Evolutionary conservation across 2,113 vertebrate genomes (phyloP).

Genomic region (Pavo muticus): DNA sequence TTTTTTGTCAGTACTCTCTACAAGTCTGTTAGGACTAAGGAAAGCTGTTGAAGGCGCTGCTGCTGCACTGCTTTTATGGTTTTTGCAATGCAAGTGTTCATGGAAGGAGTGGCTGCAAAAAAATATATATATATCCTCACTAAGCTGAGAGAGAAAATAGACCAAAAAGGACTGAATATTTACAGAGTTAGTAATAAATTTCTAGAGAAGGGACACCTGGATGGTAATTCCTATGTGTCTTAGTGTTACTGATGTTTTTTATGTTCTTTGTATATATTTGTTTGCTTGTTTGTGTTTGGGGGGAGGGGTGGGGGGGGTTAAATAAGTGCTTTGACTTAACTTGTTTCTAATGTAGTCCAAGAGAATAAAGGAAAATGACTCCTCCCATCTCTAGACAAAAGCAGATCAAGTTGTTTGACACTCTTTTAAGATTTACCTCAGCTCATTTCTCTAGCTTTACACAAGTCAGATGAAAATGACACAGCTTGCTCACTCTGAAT

Average conservation of each 20-base stretch:
- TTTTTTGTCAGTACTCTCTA: not conserved
- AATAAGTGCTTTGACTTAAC: not conserved
- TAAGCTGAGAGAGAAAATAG: not conserved
- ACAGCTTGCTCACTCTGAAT: slow-evolving; percentile 17
- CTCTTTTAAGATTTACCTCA: slow-evolving; percentile 13
- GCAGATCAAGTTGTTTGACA: not conserved
- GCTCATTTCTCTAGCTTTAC: slow-evolving; percentile 6
- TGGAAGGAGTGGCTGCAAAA: not conserved
- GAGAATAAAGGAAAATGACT: not conserved
- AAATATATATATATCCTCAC: not conserved
- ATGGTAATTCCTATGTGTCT: not conserved
- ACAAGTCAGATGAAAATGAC: slow-evolving; percentile 5
- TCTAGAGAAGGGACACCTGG: not conserved
- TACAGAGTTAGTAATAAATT: not conserved
- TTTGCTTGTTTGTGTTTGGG: not conserved
- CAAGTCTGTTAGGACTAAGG: not conserved
- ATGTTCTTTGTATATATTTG: not conserved
- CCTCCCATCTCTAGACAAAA: not conserved
- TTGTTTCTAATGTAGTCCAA: not conserved
- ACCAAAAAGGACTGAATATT: not conserved
- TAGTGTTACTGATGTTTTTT: not conserved
- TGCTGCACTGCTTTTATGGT: not conserved
- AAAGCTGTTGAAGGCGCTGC: not conserved
- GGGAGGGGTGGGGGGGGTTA: too few relatives aligned
- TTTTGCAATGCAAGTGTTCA: not conserved